A percentile compares a stretch with the other conserved stretches of the same genome.
Conservation (phyloP, 2,888 invertebrate species). For the Stenoptilia bipunctidactyla region DNA sequence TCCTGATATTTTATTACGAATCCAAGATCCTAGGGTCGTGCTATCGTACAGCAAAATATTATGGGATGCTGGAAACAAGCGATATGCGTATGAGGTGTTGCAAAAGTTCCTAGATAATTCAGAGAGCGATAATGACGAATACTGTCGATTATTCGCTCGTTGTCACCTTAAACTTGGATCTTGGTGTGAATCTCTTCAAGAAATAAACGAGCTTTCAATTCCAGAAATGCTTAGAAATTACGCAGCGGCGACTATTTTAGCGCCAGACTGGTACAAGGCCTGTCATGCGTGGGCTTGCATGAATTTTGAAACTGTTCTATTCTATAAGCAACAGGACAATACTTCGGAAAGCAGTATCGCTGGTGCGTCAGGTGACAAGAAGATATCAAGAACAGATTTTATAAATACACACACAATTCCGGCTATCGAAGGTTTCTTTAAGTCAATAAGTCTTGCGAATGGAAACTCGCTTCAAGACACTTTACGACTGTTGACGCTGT, state of each 20-base stretch:
- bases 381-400: constrained; percentile 50
- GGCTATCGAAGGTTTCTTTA: constrained; percentile 95
- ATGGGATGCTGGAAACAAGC: constrained; percentile 87
- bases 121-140: constrained; percentile 63
- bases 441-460: constrained; percentile 91
- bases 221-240: constrained; percentile 82
- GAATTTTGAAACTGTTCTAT: constrained; percentile 93
- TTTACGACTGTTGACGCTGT: constrained; percentile 90
- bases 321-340: constrained; percentile 69
- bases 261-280: constrained; percentile 94
- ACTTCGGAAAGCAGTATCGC: constrained; percentile 54
- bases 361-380: constrained; percentile 53
- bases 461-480: constrained; percentile 97
- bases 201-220: constrained; percentile 84
- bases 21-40: constrained; percentile 86
- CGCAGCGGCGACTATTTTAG: constrained; percentile 84
- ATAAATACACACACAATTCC: constrained; percentile 81
- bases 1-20: constrained; percentile 78
- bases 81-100: constrained; percentile 82
- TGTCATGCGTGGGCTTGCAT: constrained; percentile 99
- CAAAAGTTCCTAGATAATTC: constrained; percentile 79
- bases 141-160: constrained; percentile 75
- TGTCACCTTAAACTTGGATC: constrained; percentile 95
- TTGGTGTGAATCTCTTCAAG: constrained; percentile 93
- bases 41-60: constrained; percentile 96